Conservation (phyloP, 2,888 invertebrate species). For the Euclidia mi region DNA sequence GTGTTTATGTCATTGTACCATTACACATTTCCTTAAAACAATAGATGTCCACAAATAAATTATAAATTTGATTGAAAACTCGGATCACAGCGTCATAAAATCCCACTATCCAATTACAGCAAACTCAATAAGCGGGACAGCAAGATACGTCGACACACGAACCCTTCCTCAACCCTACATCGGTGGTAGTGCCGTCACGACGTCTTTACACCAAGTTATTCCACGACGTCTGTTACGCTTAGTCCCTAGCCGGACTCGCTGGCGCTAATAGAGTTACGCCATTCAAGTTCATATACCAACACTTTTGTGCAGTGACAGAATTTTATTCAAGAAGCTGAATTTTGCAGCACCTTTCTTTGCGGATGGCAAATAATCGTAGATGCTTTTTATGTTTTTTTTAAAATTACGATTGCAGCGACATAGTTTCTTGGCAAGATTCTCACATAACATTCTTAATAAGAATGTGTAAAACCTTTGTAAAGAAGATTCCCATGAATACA, state of each 20-base stretch:
- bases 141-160: background rate
- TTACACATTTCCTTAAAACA: too few relatives aligned
- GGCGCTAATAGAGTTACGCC: slow-evolving; percentile 11
- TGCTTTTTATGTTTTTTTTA: too few relatives aligned
- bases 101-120: slow-evolving; percentile 9
- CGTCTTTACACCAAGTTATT: background rate
- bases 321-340: background rate
- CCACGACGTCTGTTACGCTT: background rate
- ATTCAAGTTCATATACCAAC: background rate
- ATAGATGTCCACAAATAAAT: too few relatives aligned
- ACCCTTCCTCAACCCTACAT: slow-evolving; percentile 5
- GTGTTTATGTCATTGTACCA: too few relatives aligned
- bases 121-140: slow-evolving; percentile 5
- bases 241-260: slow-evolving; percentile 1
- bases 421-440: background rate
- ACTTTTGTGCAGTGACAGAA: background rate
- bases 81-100: too few relatives aligned
- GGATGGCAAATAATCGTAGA: too few relatives aligned
- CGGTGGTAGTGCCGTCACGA: background rate
- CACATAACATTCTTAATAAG: too few relatives aligned
- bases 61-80: too few relatives aligned
- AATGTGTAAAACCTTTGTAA: too few relatives aligned
- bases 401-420: slow-evolving; percentile 4
- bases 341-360: background rate
- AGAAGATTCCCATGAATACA: too few relatives aligned